Percentiles rank a stretch among this genome's conserved stretches.
Evolutionary conservation across 2,888 invertebrate species (phyloP).

Genomic region (Xestoiulus laeticollis): DNA sequence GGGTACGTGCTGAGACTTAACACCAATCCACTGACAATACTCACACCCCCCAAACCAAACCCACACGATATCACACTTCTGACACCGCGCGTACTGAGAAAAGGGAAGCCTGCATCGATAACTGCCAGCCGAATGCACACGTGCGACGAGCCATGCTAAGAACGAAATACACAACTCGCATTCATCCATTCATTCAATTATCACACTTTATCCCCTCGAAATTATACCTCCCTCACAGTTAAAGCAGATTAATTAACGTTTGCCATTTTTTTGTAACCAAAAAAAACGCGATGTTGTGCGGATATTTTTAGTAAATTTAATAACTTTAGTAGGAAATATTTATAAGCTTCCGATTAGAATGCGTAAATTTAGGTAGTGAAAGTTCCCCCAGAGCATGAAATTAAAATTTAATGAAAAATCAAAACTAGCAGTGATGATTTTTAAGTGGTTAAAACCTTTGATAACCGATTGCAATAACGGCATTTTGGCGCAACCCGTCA

Average conservation of each 20-base stretch:
- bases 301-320: no score
- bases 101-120: background rate
- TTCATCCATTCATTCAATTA: background rate
- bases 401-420: no score
- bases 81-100: background rate
- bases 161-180: background rate
- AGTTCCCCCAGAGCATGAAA: no score
- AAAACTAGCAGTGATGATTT: no score
- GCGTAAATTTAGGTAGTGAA: no score
- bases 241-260: background rate
- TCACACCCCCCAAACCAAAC: conserved; percentile 45
- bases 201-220: background rate
- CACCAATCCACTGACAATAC: conserved; percentile 43
- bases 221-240: background rate
- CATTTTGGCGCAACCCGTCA: background rate
- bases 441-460: no score
- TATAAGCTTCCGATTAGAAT: no score
- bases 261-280: no score
- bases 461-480: background rate
- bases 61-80: conserved; percentile 8
- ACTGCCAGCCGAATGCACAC: conserved; percentile 39
- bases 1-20: conserved; percentile 57
- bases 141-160: conserved; percentile 6
- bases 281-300: no score
- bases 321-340: no score